A percentile compares a stretch with the other conserved stretches of the same genome.
These are phyloP conservation scores for Ostrea denselamellosa DNA, from an alignment of 1,140 invertebrate genomes.

Conservation along the genomic window DNA sequence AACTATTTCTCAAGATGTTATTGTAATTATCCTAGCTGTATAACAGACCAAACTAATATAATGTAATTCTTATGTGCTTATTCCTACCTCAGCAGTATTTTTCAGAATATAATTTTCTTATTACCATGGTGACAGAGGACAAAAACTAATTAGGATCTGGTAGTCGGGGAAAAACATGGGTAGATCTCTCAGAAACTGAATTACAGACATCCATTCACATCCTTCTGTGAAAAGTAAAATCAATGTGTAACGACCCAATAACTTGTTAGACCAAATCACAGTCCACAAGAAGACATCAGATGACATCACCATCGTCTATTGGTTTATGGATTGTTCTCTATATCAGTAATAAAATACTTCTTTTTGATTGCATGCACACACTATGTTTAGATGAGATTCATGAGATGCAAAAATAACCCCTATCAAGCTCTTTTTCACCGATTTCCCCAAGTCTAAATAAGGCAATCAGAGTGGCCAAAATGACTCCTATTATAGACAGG, in stretches of 20 bases:
- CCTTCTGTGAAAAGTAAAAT: not conserved
- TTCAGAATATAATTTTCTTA: not conserved
- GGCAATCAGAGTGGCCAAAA: not conserved
- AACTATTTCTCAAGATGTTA: too few relatives aligned
- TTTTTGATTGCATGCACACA: not conserved
- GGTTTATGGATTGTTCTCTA: not conserved
- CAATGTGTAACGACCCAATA: not conserved
- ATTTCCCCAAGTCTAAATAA: not conserved
- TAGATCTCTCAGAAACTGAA: slow-evolving; percentile 7
- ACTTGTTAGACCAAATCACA: not conserved
- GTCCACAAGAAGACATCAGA: not conserved
- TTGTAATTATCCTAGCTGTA: too few relatives aligned
- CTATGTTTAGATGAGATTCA: not conserved
- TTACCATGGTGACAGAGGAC: not conserved
- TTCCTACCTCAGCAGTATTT: not conserved
- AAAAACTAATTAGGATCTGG: slow-evolving; percentile 14
- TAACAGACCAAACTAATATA: too few relatives aligned
- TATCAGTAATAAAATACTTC: not conserved
- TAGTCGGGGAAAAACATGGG: slow-evolving; percentile 1
- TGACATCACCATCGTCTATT: not conserved
- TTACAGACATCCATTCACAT: not conserved
- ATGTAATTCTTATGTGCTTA: too few relatives aligned
- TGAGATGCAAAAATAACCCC: not conserved
- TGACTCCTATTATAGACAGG: not conserved
- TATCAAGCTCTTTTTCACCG: not conserved